phyloP scores from a whole-genome alignment of 2,888 invertebrate genomes.

The Sphaeridia pumilis region DNA sequence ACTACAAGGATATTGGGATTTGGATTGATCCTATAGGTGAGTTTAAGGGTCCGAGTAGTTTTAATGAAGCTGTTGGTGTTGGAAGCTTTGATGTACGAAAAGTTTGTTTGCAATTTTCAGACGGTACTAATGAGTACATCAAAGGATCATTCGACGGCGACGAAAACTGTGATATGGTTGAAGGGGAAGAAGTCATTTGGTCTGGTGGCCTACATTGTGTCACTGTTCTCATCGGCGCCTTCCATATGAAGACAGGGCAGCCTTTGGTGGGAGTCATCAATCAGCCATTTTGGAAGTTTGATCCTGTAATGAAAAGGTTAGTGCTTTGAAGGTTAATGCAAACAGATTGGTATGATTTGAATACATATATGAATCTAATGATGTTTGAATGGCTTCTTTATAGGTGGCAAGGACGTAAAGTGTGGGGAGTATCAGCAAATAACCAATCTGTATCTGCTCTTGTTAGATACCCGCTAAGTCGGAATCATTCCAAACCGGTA shows the following conservation, averaged over 20 bases:
- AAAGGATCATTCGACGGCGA: slow-evolving; percentile 45
- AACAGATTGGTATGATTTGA: too few relatives aligned
- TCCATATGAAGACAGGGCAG: slow-evolving; percentile 55
- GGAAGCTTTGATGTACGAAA: not conserved
- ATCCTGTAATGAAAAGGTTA: slow-evolving; percentile 31
- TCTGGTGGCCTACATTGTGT: slow-evolving; percentile 70
- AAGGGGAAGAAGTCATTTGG: slow-evolving; percentile 47
- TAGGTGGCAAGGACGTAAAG: slow-evolving; percentile 51
- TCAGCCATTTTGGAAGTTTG: slow-evolving; percentile 62
- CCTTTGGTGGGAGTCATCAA: slow-evolving; percentile 77
- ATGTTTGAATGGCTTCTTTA: slow-evolving; percentile 2
- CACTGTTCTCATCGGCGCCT: slow-evolving; percentile 79
- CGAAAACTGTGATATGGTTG: slow-evolving; percentile 41
- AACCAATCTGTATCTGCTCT: slow-evolving; percentile 16
- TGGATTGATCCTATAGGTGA: slow-evolving; percentile 96
- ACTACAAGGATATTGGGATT: slow-evolving; percentile 54
- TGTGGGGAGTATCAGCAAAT: slow-evolving; percentile 50
- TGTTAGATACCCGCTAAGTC: slow-evolving; percentile 11
- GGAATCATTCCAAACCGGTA: slow-evolving; percentile 15
- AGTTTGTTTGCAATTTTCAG: slow-evolving; percentile 44
- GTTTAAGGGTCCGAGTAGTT: too few relatives aligned
- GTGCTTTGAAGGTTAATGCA: too few relatives aligned
- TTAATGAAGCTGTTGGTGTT: too few relatives aligned
- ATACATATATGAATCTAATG: slow-evolving; percentile 3
- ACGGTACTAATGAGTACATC: slow-evolving; percentile 89